phyloP scores from a whole-genome alignment of 2,797 vertebrate genomes.

The Nyctibius grandis region DNA sequence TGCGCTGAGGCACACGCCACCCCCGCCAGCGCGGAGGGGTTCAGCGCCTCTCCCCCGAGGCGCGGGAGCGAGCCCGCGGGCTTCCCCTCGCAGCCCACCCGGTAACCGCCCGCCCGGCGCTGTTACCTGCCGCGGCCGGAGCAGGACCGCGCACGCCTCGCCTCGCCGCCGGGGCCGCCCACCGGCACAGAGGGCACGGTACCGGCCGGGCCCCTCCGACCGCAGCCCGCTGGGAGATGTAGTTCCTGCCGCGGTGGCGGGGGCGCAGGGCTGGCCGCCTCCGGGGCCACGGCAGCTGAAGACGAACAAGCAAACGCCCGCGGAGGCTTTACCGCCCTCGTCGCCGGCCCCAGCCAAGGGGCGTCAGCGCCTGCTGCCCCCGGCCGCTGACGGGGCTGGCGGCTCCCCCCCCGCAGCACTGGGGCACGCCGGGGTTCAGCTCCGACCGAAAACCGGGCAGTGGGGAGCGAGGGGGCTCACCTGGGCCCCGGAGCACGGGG shows the following conservation, averaged over 20 bases:
- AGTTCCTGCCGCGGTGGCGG: background rate
- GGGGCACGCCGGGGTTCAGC: accelerated
- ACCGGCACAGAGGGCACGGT: no score
- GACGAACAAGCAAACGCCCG: accelerated
- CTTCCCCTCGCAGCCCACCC: background rate
- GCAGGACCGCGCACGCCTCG: no score
- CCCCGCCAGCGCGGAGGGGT: background rate
- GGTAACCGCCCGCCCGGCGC: background rate
- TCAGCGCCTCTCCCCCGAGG: background rate
- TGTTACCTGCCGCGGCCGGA: background rate
- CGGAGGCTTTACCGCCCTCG: background rate
- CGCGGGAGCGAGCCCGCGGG: no score
- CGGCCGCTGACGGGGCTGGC: background rate
- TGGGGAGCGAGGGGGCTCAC: accelerated
- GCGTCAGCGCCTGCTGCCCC: no score
- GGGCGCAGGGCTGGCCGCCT: no score
- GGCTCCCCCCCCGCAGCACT: no score
- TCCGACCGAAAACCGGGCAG: accelerated
- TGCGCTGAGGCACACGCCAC: background rate
- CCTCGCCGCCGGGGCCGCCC: background rate
- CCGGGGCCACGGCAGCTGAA: accelerated
- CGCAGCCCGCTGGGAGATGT: background rate
- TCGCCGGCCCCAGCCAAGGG: no score
- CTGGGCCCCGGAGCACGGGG: background rate
- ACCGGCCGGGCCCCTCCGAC: background rate